Percentiles rank a stretch among this genome's conserved stretches.
Conservation (phyloP, 2,888 invertebrate genomes). For the Syrista parreyssii region DNA sequence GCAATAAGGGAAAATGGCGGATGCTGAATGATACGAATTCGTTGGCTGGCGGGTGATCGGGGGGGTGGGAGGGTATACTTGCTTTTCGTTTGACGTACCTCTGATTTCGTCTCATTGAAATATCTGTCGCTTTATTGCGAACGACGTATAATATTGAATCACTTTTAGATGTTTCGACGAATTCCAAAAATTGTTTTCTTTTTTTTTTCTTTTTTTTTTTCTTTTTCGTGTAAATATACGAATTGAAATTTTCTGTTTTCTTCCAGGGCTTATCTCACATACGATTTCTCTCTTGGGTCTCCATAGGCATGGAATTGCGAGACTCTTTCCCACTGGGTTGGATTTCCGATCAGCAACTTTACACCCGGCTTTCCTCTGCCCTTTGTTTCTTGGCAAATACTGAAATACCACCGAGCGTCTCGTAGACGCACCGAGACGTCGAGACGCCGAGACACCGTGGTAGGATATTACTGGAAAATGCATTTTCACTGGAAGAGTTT, state of each 20-base stretch:
- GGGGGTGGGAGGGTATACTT: not conserved
- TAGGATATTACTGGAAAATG: not conserved
- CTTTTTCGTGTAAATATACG: not conserved
- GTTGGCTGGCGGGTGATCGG: conserved; percentile 3
- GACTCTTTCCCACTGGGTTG: not conserved
- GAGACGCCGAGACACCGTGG: not conserved
- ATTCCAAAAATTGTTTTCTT: not conserved
- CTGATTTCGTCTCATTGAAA: not conserved
- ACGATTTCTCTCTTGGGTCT: not conserved
- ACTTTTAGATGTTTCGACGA: not conserved
- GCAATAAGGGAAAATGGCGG: conserved; percentile 32
- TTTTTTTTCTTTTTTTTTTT: too few species aligned
- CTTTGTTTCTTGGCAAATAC: not conserved
- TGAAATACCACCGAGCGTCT: not conserved
- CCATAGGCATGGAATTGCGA: not conserved
- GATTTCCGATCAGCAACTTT: not conserved
- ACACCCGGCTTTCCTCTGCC: not conserved
- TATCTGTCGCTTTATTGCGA: not conserved
- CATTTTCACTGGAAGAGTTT: conserved; percentile 1
- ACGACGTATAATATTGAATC: not conserved
- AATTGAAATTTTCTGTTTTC: not conserved
- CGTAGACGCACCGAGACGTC: not conserved
- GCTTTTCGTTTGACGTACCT: not conserved
- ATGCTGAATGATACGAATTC: not conserved
- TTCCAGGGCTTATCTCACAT: not conserved